A percentile compares a stretch with the other conserved stretches of the same genome.
Conservation (phyloP, 2,113 vertebrate genomes). For the Ophthalmolycus amberensis region DNA sequence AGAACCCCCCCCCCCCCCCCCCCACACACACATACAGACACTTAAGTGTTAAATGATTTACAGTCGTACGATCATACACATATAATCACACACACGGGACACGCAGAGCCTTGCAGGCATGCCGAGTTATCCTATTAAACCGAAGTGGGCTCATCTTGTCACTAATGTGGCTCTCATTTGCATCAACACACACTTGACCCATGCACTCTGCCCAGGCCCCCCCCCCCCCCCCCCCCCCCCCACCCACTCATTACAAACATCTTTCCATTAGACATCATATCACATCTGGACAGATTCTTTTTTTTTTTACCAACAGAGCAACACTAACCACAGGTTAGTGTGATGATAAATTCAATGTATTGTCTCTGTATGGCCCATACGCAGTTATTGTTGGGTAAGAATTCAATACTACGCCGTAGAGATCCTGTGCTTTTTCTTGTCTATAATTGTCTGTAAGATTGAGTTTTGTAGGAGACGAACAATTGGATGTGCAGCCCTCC, state of each 20-base stretch:
- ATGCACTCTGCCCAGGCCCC: conserved; percentile 34
- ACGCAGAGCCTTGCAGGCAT: conserved; percentile 23
- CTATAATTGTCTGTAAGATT: conserved; percentile 1
- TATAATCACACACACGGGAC: conserved; percentile 24
- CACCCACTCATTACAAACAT: conserved; percentile 47
- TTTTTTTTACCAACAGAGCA: neutral
- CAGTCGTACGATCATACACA: conserved; percentile 48
- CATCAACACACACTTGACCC: conserved; percentile 86
- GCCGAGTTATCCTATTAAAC: conserved; percentile 65
- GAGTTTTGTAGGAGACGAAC: conserved; percentile 9
- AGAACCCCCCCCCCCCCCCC: conserved; percentile 36
- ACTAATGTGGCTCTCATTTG: conserved; percentile 84
- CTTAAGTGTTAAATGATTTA: conserved; percentile 60
- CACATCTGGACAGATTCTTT: neutral
- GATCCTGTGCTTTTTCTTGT: neutral
- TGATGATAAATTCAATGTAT: conserved; percentile 14
- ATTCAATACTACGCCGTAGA: neutral
- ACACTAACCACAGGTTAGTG: neutral
- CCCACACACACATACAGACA: conserved; percentile 39
- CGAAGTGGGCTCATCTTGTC: conserved; percentile 49
- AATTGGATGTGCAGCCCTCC: neutral
- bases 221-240: conserved; percentile 17
- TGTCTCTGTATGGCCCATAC: neutral
- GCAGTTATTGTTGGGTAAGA: neutral
- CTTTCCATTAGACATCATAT: conserved; percentile 12